Percentiles rank a stretch among this genome's conserved stretches.
These are phyloP conservation scores for Phengaris alcon DNA, from an alignment of 2,888 invertebrate genomes.

Conservation along the genomic window DNA sequence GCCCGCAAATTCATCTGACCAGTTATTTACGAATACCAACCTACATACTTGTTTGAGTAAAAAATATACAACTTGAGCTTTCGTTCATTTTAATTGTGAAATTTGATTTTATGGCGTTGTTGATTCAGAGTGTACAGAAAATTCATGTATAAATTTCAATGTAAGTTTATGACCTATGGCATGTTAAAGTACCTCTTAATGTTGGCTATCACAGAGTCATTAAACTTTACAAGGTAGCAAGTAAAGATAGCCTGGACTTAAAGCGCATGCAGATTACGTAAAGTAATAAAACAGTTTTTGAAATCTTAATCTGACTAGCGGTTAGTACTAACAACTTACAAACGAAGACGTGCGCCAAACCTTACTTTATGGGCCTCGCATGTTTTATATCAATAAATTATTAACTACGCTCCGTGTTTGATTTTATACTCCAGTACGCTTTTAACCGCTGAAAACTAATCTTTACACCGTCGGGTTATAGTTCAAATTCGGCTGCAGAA, in stretches of 20 bases:
- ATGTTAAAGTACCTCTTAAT: too few relatives aligned
- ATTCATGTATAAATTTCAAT: too few relatives aligned
- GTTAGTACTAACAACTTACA: constrained; percentile 75
- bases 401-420: constrained; percentile 76
- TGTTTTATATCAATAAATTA: constrained; percentile 80
- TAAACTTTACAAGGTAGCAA: background rate
- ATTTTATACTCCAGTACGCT: constrained; percentile 66
- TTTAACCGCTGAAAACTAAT: constrained; percentile 58
- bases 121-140: too few relatives aligned
- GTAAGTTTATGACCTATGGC: too few relatives aligned
- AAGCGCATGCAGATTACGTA: constrained; percentile 12
- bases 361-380: constrained; percentile 78
- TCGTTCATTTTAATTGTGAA: background rate
- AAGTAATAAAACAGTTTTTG: constrained; percentile 39
- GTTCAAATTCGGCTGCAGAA: constrained; percentile 53
- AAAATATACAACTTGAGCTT: background rate
- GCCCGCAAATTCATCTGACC: background rate
- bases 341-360: constrained; percentile 76
- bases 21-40: background rate
- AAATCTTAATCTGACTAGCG: constrained; percentile 66
- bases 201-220: background rate
- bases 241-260: background rate
- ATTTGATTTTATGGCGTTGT: background rate
- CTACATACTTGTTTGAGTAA: background rate
- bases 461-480: constrained; percentile 59